Conservation (phyloP, 2,888 invertebrate species). For the Dryobota labecula region DNA sequence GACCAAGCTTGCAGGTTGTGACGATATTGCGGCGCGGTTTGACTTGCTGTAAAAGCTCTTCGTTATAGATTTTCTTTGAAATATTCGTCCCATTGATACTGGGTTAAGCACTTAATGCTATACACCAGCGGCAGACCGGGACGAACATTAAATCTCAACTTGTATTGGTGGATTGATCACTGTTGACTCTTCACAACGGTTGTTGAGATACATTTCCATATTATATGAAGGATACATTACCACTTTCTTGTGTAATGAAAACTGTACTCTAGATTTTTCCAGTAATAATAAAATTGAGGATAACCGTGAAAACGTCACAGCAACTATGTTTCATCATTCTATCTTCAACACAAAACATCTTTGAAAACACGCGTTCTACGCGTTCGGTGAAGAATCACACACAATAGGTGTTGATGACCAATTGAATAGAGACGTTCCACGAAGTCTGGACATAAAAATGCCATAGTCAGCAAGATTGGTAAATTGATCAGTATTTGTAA, state of each 20-base stretch:
- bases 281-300: neutral
- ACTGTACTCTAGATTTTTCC: neutral
- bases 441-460: neutral
- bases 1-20: no score
- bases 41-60: neutral
- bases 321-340: neutral
- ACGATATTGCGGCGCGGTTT: neutral
- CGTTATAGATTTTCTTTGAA: neutral
- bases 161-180: slow-evolving; percentile 75
- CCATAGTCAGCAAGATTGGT: slow-evolving; percentile 3
- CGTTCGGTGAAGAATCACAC: no score
- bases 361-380: neutral
- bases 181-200: slow-evolving; percentile 76
- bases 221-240: neutral
- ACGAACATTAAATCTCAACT: slow-evolving; percentile 79
- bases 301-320: no score
- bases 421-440: neutral
- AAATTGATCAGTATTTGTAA: neutral
- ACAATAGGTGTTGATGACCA: neutral
- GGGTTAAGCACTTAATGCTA: slow-evolving; percentile 81
- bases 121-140: slow-evolving; percentile 88
- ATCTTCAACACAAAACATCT: neutral
- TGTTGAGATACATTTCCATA: slow-evolving; percentile 75
- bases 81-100: slow-evolving; percentile 86
- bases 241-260: neutral